phyloP scores from a whole-genome alignment of 2,888 invertebrate genomes.

The Trachelus iudaicus region DNA sequence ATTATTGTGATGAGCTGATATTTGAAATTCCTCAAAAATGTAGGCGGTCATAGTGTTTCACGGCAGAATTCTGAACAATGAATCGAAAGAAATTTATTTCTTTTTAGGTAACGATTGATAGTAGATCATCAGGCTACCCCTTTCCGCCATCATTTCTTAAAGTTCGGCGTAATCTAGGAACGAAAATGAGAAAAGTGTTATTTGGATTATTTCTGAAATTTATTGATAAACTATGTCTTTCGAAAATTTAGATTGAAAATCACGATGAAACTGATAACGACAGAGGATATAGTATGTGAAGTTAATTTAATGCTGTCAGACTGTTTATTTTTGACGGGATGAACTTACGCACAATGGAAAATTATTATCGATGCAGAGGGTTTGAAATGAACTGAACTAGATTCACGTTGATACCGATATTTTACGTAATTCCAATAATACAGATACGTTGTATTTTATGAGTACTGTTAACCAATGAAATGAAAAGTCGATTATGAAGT shows the following conservation, averaged over 20 bases:
- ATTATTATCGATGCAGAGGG: not conserved
- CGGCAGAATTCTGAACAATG: constrained; percentile 73
- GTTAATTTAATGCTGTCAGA: not conserved
- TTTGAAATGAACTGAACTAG: not conserved
- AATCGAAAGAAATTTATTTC: constrained; percentile 75
- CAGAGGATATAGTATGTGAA: not conserved
- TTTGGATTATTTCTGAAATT: not conserved
- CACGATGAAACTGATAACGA: not conserved
- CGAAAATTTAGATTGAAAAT: not conserved
- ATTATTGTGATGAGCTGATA: constrained; percentile 61
- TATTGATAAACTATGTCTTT: too few relatives aligned
- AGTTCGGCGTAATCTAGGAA: constrained; percentile 72
- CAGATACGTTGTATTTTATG: not conserved
- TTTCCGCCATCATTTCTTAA: constrained; percentile 75
- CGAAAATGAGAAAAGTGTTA: not conserved
- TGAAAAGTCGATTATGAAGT: not conserved
- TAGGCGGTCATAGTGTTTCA: constrained; percentile 70
- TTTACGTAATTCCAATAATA: not conserved
- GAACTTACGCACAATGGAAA: not conserved
- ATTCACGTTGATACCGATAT: not conserved
- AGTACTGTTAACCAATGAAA: not conserved
- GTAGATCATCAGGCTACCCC: constrained; percentile 74
- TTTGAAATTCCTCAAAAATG: constrained; percentile 72
- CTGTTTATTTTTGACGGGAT: not conserved
- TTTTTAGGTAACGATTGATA: constrained; percentile 73